Conservation (phyloP, 2,888 invertebrate species). For the Isotomurus palustris region DNA sequence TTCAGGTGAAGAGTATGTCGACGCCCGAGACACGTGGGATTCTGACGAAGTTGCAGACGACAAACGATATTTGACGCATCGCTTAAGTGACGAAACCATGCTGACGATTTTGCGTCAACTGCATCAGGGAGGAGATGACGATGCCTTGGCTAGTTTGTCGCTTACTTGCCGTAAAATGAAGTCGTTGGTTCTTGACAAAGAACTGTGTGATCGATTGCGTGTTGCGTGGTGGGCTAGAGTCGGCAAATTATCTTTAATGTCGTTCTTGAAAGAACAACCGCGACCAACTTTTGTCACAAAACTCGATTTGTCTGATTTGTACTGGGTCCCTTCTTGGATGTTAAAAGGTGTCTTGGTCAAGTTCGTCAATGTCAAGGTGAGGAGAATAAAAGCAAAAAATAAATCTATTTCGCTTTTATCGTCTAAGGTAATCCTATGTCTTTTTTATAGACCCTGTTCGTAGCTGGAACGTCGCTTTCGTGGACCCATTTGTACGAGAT, state of each 20-base stretch:
- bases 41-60: too few relatives aligned
- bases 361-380: slow-evolving; percentile 33
- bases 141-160: slow-evolving; percentile 38
- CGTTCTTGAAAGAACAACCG: slow-evolving; percentile 29
- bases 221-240: slow-evolving; percentile 29
- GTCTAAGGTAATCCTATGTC: background rate
- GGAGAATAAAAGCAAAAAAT: slow-evolving; percentile 5
- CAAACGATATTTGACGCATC: slow-evolving; percentile 2
- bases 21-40: too few relatives aligned
- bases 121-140: slow-evolving; percentile 16
- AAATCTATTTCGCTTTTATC: background rate
- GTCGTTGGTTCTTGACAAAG: slow-evolving; percentile 29
- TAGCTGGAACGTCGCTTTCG: slow-evolving; percentile 36
- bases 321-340: slow-evolving; percentile 42
- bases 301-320: slow-evolving; percentile 33
- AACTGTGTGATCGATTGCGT: slow-evolving; percentile 24
- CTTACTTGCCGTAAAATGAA: slow-evolving; percentile 34
- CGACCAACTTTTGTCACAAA: slow-evolving; percentile 27
- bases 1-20: too few relatives aligned
- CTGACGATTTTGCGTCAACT: slow-evolving; percentile 32
- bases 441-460: slow-evolving; percentile 25
- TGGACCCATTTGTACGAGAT: slow-evolving; percentile 39
- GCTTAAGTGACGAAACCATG: slow-evolving; percentile 34
- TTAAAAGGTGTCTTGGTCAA: slow-evolving; percentile 27
- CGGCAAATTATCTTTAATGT: slow-evolving; percentile 17